Base-by-base conservation (phyloP, 1,140 invertebrate genomes). In the Drosophila grimshawi region DNA sequence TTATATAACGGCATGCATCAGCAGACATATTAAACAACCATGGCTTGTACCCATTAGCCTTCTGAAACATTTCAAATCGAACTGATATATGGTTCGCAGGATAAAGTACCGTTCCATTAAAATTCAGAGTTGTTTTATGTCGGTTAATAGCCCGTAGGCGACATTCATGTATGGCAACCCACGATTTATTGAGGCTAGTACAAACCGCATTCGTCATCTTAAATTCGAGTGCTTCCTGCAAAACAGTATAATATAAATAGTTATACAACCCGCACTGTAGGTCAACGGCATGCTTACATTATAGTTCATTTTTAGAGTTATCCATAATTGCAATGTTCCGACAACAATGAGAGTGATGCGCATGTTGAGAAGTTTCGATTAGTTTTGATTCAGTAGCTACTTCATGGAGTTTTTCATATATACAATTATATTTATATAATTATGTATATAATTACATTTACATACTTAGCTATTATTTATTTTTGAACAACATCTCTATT, bases 171-270 rank as follows among this genome's bases (percentile, higher is more conserved):
- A 70, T 30, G 27, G n/a, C 3, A 11, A 66, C 5, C 64, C 52
- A 57, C 5, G 64, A 56, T 7, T 66, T 7, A 6, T 66, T 66
- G 7, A 10, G 19, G 30, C 4, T 46, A 11, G 49, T 45, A n/a
- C 64, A 66, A 39, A 56, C 19, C 7, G 53, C 52, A 57, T 66
- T 66, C 4, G 64, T 39, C 41, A 66, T 27, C 11, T 66, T 66
- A 27, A 56, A 56, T 32, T 43, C 55, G 45, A 41, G 0, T 2
- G 43, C 64, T 4, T 32, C 27, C 27, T 51, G 29, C 4, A 4
- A 4, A 2, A 32, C 3, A 32, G 2, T 0, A 29, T 27, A 46
- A 46, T 19, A 19, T 19, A 19, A 19, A 19, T 19, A 19, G 0
- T 19, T 19, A 19, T 19, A 19, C 19, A 19, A 1, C 19, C 19